Evolutionary conservation across 2,113 vertebrate species (phyloP), one percentile per base, ranked within the genome.

Genomic region (Garra rufa): DNA sequence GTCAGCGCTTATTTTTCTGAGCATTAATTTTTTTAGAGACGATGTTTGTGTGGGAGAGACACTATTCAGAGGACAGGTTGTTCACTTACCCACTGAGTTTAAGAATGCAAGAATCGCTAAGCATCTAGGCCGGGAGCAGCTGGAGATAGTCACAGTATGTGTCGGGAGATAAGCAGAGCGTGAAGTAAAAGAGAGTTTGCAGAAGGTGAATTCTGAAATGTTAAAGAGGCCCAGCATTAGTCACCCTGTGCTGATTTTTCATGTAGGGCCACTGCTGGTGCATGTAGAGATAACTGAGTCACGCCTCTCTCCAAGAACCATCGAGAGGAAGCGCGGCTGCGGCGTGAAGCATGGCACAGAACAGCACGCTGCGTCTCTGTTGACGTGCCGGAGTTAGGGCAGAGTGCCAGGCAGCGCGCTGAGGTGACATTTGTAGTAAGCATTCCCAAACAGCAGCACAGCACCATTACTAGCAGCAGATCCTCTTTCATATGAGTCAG

Each of bases 341-440:
- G 7, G n/a, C 21, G 28, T 41, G 43, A 73, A 41, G 82, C 48
- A 30, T 28, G 84, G 83, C 82, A 75, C 84, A 87, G 87, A 89
- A 84, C 83, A 28, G 77, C 52, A 11, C 76, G 67, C 65, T 67
- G 65, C 81, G 46, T 44, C 87, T 88, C 52, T 73, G 69, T 61
- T 17, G 21, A 43, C 78, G 44, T 83, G 46, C 59, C 48, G 80
- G 69, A 67, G 14, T 41, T 48, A 65, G 30, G 76, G 86, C 30
- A 38, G 26, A 87, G 83, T 83, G 91, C 83, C 88, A 81, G 85
- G 81, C 82, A 83, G 88, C 78, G 67, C 82, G 80, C 81, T 15
- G 84, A 78, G 86, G 85, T 94, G 92, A 93, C 92, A 92, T 93
- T 91, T 89, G 85, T 87, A 90, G 90, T 82, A 88, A 92, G 88